Conservation (phyloP, 2,888 invertebrate genomes). For the Nemurella pictetii region DNA sequence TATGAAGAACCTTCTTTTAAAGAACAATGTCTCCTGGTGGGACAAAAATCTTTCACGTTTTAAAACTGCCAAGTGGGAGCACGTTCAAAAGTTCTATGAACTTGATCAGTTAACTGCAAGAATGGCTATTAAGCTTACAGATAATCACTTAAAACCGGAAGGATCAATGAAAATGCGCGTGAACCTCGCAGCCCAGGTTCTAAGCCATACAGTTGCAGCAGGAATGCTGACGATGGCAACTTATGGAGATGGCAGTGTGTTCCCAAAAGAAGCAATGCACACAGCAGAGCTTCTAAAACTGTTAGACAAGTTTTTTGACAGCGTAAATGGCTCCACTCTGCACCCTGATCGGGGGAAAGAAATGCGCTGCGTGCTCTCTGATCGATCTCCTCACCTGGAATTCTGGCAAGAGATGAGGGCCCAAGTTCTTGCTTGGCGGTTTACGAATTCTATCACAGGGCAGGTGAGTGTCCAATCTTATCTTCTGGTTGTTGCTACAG, state of each 20-base stretch:
- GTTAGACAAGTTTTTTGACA: constrained; percentile 8
- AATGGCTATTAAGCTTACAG: constrained; percentile 14
- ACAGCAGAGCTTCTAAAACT: not conserved
- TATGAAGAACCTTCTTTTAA: not conserved
- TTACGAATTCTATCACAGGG: not conserved
- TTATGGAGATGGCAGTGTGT: not conserved
- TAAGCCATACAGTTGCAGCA: constrained; percentile 33
- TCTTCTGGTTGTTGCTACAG: not conserved
- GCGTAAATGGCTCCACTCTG: constrained; percentile 9
- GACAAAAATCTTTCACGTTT: not conserved
- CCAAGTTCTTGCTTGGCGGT: not conserved
- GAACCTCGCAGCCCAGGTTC: constrained; percentile 24
- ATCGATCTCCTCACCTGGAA: not conserved
- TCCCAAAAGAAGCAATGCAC: not conserved
- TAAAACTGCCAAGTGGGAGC: constrained; percentile 24
- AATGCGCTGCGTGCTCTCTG: not conserved
- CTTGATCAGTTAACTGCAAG: not conserved
- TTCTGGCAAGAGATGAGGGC: not conserved
- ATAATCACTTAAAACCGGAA: not conserved
- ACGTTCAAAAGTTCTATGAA: not conserved
- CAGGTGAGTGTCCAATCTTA: not conserved
- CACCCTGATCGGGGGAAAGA: constrained; percentile 7
- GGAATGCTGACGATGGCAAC: constrained; percentile 19
- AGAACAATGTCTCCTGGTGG: not conserved
- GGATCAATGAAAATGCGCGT: constrained; percentile 20